phyloP scores from a whole-genome alignment of 2,797 vertebrate species.

The Tapera naevia region DNA sequence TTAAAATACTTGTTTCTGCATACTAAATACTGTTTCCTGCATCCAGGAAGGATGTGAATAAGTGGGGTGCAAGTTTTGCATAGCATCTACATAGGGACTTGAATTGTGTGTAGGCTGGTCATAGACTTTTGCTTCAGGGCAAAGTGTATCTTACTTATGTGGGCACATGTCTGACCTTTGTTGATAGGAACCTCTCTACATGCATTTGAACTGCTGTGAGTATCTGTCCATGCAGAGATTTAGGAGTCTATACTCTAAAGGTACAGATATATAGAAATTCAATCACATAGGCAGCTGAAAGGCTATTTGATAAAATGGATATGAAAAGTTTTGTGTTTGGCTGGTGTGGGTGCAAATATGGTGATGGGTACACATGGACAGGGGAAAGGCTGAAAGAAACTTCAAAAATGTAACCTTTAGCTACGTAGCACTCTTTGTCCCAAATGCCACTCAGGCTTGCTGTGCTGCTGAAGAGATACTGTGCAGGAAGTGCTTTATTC shows the following conservation, averaged over 20 bases:
- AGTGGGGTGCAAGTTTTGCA: background rate
- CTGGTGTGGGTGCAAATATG: background rate
- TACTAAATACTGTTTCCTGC: background rate
- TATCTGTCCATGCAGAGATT: background rate
- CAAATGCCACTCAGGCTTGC: background rate
- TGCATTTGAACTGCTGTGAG: background rate
- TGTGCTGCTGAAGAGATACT: background rate
- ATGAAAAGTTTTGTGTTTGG: background rate
- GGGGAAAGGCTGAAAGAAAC: background rate
- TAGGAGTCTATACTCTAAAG: background rate
- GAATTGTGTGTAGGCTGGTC: background rate
- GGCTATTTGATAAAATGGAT: background rate
- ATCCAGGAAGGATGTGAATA: background rate
- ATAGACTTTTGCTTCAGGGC: background rate
- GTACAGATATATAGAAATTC: background rate
- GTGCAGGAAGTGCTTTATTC: background rate
- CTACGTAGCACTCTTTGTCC: background rate
- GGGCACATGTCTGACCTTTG: background rate
- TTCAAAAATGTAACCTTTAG: background rate
- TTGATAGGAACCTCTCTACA: background rate
- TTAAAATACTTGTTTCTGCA: conserved; percentile 33
- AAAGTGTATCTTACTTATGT: background rate
- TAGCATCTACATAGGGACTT: background rate
- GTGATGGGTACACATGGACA: background rate
- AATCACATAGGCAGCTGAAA: background rate